Evolutionary conservation across 92 coral and sea anemone genomes (phyloP).

Genomic region (Bergia sp.): DNA sequence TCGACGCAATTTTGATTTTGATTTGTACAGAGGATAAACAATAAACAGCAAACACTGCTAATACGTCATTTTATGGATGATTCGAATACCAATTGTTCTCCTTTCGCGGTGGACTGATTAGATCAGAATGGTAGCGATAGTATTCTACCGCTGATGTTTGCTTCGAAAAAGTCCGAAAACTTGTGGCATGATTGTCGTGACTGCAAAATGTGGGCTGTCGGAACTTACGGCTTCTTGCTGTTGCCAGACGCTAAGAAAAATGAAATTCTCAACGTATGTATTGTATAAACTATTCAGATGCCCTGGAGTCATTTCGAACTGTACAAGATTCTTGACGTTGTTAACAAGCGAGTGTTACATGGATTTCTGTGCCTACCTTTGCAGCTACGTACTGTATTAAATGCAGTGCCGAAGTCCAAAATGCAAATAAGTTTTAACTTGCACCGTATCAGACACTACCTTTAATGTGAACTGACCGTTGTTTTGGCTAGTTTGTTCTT

Average conservation of each 20-base stretch:
- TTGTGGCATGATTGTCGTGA: constrained; percentile 32
- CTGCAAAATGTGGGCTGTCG: constrained; percentile 31
- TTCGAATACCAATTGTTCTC: constrained; percentile 47
- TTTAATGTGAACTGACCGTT: neutral
- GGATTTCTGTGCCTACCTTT: neutral
- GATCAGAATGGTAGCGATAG: neutral
- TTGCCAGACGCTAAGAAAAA: constrained; percentile 46
- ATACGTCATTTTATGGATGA: constrained; percentile 42
- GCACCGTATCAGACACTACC: neutral
- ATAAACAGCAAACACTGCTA: constrained; percentile 32
- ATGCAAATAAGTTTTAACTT: neutral
- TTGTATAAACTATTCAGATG: neutral
- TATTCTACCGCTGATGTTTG: constrained; percentile 1
- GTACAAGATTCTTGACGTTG: constrained; percentile 16
- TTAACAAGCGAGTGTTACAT: neutral
- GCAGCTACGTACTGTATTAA: neutral
- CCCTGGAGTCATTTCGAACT: neutral
- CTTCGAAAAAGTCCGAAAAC: neutral
- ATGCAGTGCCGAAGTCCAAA: neutral
- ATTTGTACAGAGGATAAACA: too few relatives aligned
- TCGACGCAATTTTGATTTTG: constrained; percentile 5
- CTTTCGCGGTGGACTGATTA: constrained; percentile 34
- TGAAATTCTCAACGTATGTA: constrained; percentile 38
- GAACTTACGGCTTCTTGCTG: constrained; percentile 38
- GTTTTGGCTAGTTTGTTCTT: neutral